Evolutionary conservation across 2,113 vertebrate genomes (phyloP), one percentile per base, ranked within the genome.

Genomic region (Seriola quinqueradiata): DNA sequence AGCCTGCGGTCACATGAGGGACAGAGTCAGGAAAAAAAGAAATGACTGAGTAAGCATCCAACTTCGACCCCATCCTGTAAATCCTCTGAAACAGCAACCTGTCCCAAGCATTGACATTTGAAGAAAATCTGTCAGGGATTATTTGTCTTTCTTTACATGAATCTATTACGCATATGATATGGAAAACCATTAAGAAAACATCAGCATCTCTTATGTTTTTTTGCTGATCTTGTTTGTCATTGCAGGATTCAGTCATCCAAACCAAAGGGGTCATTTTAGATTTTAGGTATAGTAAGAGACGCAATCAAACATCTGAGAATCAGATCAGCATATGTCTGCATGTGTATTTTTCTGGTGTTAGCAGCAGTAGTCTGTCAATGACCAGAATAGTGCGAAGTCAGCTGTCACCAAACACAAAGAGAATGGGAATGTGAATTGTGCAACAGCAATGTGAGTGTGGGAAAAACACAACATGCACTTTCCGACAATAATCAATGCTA

Each of bases 1-100:
- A 98, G 77, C 98, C 98, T 99, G 90, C 8, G 61, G 8, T 86
- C 87, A 91, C 80, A 93, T 73, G 70, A 70, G 67, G 38, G 81
- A 55, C 61, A 79, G 17, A 65, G 46, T 63, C 19, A 68, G n/a
- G 23, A 71, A 0, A 25, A 28, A 28, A 76, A 55, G 38, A 73
- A 69, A 42, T 11, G 3, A 50, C n/a, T 12, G 65, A 75, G 83
- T 34, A 72, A 75, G 60, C 54, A 54, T 28, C 19, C 21, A 77
- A 68, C 65, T 58, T 68, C 75, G 75, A 86, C 80, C 69, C 34
- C 19, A 19, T 48, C 7, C 40, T 52, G 58, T 0, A 61, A 11
- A 34, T 6, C 38, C 38, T 38, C 8, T 0, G 57, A 8, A 11
- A 40, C 34, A 25, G n/a, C 4, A 59, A 19, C n/a, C 1, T 46